These are phyloP conservation scores for Chrosomus eos DNA, from an alignment of 2,797 vertebrate genomes.

Conservation along the genomic window DNA sequence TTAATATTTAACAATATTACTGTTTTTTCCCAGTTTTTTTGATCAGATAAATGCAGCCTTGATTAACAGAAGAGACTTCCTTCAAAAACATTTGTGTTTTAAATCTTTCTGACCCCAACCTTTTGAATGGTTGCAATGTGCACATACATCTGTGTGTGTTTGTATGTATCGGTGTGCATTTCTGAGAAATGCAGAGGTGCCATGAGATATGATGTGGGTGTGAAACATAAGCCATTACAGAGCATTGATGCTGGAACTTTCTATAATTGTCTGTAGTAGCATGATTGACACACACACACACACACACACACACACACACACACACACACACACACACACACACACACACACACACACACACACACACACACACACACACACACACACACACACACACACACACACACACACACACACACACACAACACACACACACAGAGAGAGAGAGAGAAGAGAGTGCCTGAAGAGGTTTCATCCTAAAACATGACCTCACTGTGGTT, in stretches of 20 bases:
- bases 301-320: constrained; percentile 17
- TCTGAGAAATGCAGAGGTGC: constrained; percentile 6
- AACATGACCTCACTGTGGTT: constrained; percentile 17
- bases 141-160: neutral
- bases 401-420: constrained; percentile 10
- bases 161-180: neutral
- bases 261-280: constrained; percentile 10
- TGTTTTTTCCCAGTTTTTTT: neutral
- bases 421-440: constrained; percentile 15
- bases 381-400: too few species aligned
- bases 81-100: neutral
- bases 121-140: neutral
- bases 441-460: neutral
- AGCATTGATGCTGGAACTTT: constrained; percentile 19
- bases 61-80: neutral
- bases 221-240: neutral
- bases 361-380: neutral
- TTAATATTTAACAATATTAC: neutral
- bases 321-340: constrained; percentile 5
- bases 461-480: constrained; percentile 44
- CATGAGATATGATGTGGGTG: neutral
- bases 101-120: neutral
- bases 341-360: constrained; percentile 5
- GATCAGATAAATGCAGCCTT: neutral
- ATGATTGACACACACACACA: constrained; percentile 36